phyloP scores from a whole-genome alignment of 53 echinoderm and acorn worm genomes.

The Patiria pectinifera region DNA sequence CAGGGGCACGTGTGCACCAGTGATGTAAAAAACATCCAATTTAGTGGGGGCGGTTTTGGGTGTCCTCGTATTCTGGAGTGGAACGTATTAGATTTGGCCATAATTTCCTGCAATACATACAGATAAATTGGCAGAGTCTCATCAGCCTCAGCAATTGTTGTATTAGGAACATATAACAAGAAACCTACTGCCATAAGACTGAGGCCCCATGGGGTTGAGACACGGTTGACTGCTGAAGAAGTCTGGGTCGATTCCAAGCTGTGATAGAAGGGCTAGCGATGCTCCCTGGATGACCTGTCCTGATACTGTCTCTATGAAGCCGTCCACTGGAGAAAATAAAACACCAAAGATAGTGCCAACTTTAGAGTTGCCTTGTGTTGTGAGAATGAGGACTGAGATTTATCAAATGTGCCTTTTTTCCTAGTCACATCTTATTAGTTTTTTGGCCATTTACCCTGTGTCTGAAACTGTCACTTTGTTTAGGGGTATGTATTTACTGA shows the following conservation, averaged over 20 bases:
- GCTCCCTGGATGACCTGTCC: conserved; percentile 42
- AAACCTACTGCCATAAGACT: conserved; percentile 36
- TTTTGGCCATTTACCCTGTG: too few species aligned
- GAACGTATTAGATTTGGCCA: too few species aligned
- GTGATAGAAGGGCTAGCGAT: conserved; percentile 9
- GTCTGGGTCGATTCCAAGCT: conserved; percentile 48
- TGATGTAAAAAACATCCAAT: too few species aligned
- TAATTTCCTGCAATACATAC: too few species aligned
- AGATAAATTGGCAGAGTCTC: too few species aligned
- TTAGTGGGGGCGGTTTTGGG: too few species aligned
- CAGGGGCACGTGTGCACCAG: too few species aligned
- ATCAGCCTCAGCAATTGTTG: not conserved
- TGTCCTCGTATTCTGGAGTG: too few species aligned
- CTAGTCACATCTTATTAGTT: too few species aligned
- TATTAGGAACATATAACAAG: not conserved
- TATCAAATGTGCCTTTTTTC: too few species aligned
- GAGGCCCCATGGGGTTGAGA: not conserved
- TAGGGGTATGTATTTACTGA: too few species aligned
- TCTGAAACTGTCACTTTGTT: too few species aligned
- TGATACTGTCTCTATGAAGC: conserved; percentile 24
- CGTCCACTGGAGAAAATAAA: conserved; percentile 5
- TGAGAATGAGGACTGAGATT: not conserved
- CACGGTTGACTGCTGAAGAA: conserved; percentile 32
- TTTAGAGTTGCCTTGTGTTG: not conserved
- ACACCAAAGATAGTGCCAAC: not conserved